These are phyloP conservation scores for Cetoscarus ocellatus DNA, from an alignment of 2,797 vertebrate species.

Conservation along the genomic window DNA sequence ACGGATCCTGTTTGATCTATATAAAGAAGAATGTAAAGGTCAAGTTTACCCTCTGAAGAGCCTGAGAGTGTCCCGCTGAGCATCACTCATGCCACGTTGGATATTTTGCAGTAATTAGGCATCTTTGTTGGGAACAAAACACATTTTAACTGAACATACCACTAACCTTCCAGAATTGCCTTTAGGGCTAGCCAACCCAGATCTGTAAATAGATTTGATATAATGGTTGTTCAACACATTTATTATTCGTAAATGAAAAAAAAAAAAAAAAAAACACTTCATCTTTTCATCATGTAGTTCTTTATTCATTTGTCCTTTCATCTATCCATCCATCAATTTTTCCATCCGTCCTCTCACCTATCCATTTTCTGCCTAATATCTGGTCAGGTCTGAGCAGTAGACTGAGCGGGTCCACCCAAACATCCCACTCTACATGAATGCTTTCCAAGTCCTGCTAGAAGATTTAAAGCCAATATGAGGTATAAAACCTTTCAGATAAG, in stretches of 20 bases:
- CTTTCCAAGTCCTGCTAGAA: no score
- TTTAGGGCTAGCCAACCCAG: background rate
- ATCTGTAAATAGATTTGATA: constrained; percentile 4
- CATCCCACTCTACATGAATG: no score
- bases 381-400: no score
- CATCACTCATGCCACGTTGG: constrained; percentile 2
- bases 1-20: constrained; percentile 32
- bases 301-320: no score
- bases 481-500: no score
- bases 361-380: no score
- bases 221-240: background rate
- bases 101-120: constrained; percentile 31
- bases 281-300: no score
- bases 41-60: constrained; percentile 26
- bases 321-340: no score
- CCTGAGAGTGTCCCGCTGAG: constrained; percentile 12
- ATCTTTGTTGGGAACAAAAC: constrained; percentile 18
- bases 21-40: constrained; percentile 35
- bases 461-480: no score
- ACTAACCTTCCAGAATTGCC: background rate
- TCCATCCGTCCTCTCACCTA: no score
- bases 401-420: no score
- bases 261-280: background rate
- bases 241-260: background rate
- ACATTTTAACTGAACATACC: constrained; percentile 8